Conservation (phyloP, 2,888 invertebrate genomes). For the Chrysina gloriosa region DNA sequence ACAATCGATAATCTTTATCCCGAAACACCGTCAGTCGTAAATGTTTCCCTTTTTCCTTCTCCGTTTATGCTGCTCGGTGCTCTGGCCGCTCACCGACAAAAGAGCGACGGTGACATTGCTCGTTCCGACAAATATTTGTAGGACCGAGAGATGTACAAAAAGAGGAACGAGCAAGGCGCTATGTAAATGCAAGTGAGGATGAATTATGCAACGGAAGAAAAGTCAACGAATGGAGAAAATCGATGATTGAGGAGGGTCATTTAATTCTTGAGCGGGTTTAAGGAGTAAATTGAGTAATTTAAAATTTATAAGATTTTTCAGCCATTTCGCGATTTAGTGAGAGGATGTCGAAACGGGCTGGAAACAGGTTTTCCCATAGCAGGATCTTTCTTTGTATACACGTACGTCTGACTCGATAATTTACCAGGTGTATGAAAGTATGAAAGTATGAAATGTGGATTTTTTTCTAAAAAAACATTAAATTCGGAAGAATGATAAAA, state of each 20-base stretch:
- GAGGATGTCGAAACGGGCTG: no score
- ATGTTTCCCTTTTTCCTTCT: constrained; percentile 27
- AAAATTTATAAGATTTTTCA: constrained; percentile 24
- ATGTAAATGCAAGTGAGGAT: constrained; percentile 28
- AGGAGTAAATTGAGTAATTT: constrained; percentile 8
- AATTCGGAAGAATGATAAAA: no score
- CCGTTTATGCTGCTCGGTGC: constrained; percentile 1
- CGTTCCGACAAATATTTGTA: constrained; percentile 24
- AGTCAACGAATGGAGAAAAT: background rate
- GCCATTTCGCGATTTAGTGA: no score
- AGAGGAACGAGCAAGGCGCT: constrained; percentile 7
- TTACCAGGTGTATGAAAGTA: no score
- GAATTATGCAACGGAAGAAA: constrained; percentile 24
- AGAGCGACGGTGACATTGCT: background rate
- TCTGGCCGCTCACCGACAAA: background rate
- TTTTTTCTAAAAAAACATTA: no score
- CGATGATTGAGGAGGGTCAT: constrained; percentile 15
- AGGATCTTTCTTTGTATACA: no score
- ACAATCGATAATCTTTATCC: constrained; percentile 42
- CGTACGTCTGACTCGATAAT: no score
- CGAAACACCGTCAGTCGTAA: constrained; percentile 19
- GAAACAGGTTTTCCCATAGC: no score
- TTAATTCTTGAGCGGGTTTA: constrained; percentile 10
- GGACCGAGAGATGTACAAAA: constrained; percentile 9
- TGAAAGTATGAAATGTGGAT: no score